Evolutionary conservation across 2,797 vertebrate genomes (phyloP), one percentile per base, ranked within the genome.

Genomic region (Sarcoramphus papa): DNA sequence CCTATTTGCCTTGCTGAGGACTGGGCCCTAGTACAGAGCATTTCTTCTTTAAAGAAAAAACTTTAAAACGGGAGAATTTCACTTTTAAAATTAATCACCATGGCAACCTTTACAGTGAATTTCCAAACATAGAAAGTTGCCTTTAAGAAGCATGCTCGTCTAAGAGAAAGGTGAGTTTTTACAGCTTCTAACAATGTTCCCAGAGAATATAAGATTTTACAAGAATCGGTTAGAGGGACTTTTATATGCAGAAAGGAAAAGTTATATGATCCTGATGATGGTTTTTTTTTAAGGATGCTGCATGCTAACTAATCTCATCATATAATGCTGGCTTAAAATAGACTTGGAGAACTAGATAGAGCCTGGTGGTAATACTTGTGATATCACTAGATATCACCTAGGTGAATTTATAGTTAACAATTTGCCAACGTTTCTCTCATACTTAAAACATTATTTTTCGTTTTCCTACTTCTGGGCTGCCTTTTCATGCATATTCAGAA

Each of bases 21-120:
- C 72, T 90, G n/a, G 37, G 53, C 30, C 22, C 35, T 94, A 40
- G 62, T 33, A 81, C 3, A 2, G 72, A 94, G 45, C 83, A 80
- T 57, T 95, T 96, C 69, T 91, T 95, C 96, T 97, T 97, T 96
- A 97, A 96, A 93, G 87, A 93, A 96, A 96, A 95, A 93, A 94
- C 92, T 96, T 97, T 86, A 74, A 91, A 91, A 93, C 50, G 40
- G n/a, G 57, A 96, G 90, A 94, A 86, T 94, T 96, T 95, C 89
- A 96, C 93, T 96, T 95, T 96, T 93, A 91, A 97, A 96, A 97
- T 96, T 96, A 96, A 93, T 97, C 93, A 92, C 95, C 96, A 97
- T 97, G 92, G 94, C 93, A 97, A 97, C 96, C 85, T 82, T 91
- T 96, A 88, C 94, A 93, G 94, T 64, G 85, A 93, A 94, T 96